Conservation (phyloP, 2,113 vertebrate genomes). For the Drymodes brunneopygia region DNA sequence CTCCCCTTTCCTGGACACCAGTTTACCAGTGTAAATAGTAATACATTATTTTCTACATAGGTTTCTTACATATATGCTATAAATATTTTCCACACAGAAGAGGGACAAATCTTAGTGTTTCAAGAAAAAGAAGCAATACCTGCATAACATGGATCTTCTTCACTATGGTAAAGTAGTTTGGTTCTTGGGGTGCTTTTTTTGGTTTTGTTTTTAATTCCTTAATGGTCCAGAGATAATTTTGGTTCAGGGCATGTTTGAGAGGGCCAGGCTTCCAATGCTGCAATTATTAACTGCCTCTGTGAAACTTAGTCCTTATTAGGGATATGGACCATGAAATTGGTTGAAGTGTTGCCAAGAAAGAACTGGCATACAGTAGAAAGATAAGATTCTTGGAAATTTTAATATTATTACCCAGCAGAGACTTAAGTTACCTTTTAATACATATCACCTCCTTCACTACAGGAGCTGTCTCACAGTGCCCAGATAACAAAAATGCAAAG, state of each 20-base stretch:
- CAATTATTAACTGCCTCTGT: background rate
- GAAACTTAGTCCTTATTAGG: background rate
- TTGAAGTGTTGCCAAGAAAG: background rate
- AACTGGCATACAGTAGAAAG: background rate
- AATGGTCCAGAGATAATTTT: background rate
- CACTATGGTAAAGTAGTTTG: background rate
- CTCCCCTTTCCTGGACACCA: background rate
- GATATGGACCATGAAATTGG: background rate
- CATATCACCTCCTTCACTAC: background rate
- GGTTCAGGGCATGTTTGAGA: background rate
- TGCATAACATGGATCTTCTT: background rate
- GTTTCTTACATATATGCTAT: background rate
- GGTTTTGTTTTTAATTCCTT: background rate
- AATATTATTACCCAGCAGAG: background rate
- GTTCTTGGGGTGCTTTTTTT: background rate
- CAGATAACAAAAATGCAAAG: background rate
- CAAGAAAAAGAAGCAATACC: background rate
- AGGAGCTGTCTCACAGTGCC: background rate
- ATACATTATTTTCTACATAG: background rate
- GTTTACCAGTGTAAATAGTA: background rate
- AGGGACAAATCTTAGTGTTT: background rate
- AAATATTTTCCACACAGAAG: background rate
- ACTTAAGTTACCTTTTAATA: background rate
- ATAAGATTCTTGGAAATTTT: background rate
- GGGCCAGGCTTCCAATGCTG: background rate